phyloP scores from a whole-genome alignment of 1,140 invertebrate species.

The Pygmarrhopalites habei region DNA sequence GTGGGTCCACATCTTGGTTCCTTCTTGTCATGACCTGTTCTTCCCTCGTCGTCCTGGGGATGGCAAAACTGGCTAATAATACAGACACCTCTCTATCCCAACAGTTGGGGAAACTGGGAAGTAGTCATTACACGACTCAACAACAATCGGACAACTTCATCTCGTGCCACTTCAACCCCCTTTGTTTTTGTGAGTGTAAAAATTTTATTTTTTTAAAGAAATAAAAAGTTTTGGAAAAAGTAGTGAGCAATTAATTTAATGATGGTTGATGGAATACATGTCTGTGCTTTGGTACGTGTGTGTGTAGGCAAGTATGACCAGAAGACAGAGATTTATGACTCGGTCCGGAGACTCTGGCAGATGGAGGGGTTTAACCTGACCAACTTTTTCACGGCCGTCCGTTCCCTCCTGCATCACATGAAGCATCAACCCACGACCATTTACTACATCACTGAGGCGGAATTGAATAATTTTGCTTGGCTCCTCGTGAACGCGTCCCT shows the following conservation, averaged over 20 bases:
- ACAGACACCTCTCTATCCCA: constrained; percentile 19
- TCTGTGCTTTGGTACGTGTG: too few relatives aligned
- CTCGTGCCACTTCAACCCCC: constrained; percentile 37
- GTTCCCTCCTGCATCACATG: constrained; percentile 20
- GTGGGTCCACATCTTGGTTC: too few relatives aligned
- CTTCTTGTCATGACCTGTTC: constrained; percentile 13
- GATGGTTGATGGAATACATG: too few relatives aligned
- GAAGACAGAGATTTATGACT: constrained; percentile 38
- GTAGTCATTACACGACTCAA: neutral
- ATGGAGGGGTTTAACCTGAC: constrained; percentile 33
- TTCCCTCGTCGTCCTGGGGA: constrained; percentile 14
- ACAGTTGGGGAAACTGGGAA: constrained; percentile 10
- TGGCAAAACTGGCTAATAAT: constrained; percentile 25
- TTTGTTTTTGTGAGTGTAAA: constrained; percentile 38
- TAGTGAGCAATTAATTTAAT: too few relatives aligned
- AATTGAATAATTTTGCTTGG: constrained; percentile 24
- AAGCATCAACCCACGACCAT: constrained; percentile 29
- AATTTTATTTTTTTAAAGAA: too few relatives aligned
- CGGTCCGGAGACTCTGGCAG: constrained; percentile 34
- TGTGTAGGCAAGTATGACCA: constrained; percentile 40
- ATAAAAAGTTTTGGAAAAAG: too few relatives aligned
- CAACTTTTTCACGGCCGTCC: constrained; percentile 23
- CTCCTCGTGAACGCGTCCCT: constrained; percentile 30
- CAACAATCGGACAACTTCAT: constrained; percentile 36
- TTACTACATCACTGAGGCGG: constrained; percentile 27